Evolutionary conservation across 2,888 invertebrate species (phyloP), one percentile per base, ranked within the genome.

Genomic region (Drosophila pseudotakahashii): DNA sequence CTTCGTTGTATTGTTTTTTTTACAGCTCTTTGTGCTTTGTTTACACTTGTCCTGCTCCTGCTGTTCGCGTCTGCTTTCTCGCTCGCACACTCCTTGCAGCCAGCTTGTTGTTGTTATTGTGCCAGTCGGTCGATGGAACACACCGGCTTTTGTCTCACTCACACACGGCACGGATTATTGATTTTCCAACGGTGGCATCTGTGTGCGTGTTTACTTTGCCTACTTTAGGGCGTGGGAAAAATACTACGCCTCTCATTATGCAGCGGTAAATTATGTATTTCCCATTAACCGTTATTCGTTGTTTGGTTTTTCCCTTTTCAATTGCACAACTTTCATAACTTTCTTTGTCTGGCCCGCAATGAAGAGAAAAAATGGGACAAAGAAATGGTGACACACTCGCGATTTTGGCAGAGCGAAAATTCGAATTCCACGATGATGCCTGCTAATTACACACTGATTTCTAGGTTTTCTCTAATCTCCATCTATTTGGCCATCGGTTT

Each of bases 171-270:
- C 61, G 44, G 76, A 72, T 57, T 83, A 83, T 83, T 66, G 82
- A 83, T 83, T 83, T 83, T 83, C 79, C 82, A 74, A 81, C 73
- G 51, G 68, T 36, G 39, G 54, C 63, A 54, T 60, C 36, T 70
- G 58, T 60, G 75, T 75, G 50, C 30, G 54, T 66, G 51, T 52
- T 26, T 45, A 48, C 50, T 45, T 80, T 81, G 81, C 75, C 81
- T 81, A 78, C 80, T 85, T 85, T 73, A 54, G 36, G 78, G 80
- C 75, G 69, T 69, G 61, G 34, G 26, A 26, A 26, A 26, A 45
- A 37, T 45, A 61, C 60, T 62, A 62, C 41, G 62, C 54, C 64
- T 48, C 19, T 54, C 53, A 64, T 63, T 30, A 50, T 64, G 61
- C 61, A 61, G 36, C 51, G 13, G 6, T 37, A 45, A 32, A 30